Evolutionary conservation across 1,140 invertebrate species (phyloP), one percentile per base, ranked within the genome.

Genomic region (Trichonephila clavata): DNA sequence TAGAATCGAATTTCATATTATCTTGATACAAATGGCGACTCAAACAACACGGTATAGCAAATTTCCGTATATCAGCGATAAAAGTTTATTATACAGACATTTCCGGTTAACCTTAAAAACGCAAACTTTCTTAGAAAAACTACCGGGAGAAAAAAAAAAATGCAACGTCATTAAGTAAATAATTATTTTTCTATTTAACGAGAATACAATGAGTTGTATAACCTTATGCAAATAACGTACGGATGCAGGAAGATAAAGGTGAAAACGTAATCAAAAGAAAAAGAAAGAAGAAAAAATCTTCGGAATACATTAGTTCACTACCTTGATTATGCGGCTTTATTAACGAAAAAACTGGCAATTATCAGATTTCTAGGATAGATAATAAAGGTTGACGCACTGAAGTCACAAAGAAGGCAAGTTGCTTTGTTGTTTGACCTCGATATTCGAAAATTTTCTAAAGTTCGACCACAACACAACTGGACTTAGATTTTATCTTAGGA

Each of bases 401-500:
- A 87, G 39, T 87, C 61, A 39, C 61, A 87, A 87, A 61, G 27
- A 63, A 87, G 86, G 61, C 8, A 87, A 24, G 59, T 63, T 24
- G 59, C 86, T 87, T 87, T 87, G 86, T 87, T 87, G 60, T 7
- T 43, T 87, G 86, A 63, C 86, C 86, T 87, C 86, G 86, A 87
- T 87, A 57, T 21, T 21, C 43, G 8, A 1, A 83, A 59, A 83
- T 32, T 27, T 59, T 84, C 83, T 16, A 27, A 27, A 27, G 83
- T 32, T 32, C n/a, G 57, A 21, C 83, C 57, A 84, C 43, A 60
- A 3, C 24, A 57, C 14, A 84, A n/a, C 57, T 59, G 83, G 83
- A 84, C 83, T 27, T 14, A 16, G 83, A 84, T 84, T 57, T 59
- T 84, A 84, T 84, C 83, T 24, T 10, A 10, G 1, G 21, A 8